Base-by-base conservation (phyloP, 2,797 vertebrate species). In the Prunella strophiata region DNA sequence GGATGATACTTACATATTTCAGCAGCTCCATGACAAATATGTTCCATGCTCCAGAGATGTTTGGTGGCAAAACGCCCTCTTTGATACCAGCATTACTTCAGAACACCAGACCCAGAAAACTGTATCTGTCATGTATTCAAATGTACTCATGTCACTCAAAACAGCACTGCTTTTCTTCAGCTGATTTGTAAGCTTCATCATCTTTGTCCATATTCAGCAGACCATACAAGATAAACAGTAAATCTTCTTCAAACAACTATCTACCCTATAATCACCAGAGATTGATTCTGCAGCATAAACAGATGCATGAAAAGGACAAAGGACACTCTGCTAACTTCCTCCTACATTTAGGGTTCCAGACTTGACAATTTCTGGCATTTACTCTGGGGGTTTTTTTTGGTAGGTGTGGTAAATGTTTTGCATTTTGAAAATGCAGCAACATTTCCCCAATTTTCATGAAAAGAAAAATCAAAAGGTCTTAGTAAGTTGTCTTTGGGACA, bases 321-420 rank as follows among this genome's bases (percentile, higher is more conserved):
- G 25, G 3, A 42, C 4, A 40, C 5, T 20, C 7, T 59, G 7
- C 15, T 80, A n/a, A 16, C 7, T 63, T 29, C 6, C 10, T 32
- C 23, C 26, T 61, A 32, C 17, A 22, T 58, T 12, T 78, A 36
- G 5, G 9, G 6, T 47, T 80, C 26, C 68, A 45, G 16, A 34
- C 23, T n/a, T 30, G 2, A 10, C 27, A 17, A 0, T 42, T 74
- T 63, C 73, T 63, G 32, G 1, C 13, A 50, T 11, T 65, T 23
- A 47, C 4, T 68, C 14, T 61, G 23, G 36, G 36, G 36, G 34
- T 34, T 59, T 59, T 59, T 23, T 25, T 51, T 7, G 23, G 16
- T 16, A 71, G 32, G 3, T 48, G 6, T 21, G 38, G 19, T 8
- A 52, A 43, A 52, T 27, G 4, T 43, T 74, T 45, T 55, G 10